These are phyloP conservation scores for Chrysopilus asiliformis DNA, from an alignment of 2,888 invertebrate genomes.

Conservation along the genomic window DNA sequence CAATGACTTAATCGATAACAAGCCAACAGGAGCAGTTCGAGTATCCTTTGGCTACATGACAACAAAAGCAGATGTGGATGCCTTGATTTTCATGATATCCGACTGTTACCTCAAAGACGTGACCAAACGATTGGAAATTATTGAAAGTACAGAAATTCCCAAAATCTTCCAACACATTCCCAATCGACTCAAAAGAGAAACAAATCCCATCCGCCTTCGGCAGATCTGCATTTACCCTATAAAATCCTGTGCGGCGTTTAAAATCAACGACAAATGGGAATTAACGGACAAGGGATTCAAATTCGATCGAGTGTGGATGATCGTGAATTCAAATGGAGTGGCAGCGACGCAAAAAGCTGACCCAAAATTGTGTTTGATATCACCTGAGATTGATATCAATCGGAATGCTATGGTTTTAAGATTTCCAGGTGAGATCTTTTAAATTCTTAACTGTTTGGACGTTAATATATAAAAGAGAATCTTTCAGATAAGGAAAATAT, in stretches of 20 bases:
- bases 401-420: constrained; percentile 41
- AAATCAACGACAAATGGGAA: constrained; percentile 53
- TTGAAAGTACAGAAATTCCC: constrained; percentile 21
- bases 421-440: constrained; percentile 42
- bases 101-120: constrained; percentile 49
- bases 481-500: constrained; percentile 33
- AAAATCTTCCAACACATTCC: constrained; percentile 22
- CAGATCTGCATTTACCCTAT: constrained; percentile 68
- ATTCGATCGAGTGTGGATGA: constrained; percentile 91
- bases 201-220: constrained; percentile 22
- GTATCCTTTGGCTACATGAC: constrained; percentile 91
- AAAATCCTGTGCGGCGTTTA: constrained; percentile 78
- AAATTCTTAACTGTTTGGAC: neutral
- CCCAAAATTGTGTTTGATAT: constrained; percentile 62
- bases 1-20: constrained; percentile 68
- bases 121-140: constrained; percentile 15
- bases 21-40: constrained; percentile 84
- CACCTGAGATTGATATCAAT: constrained; percentile 54
- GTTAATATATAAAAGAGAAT: neutral
- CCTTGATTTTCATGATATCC: constrained; percentile 57
- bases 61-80: constrained; percentile 53
- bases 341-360: constrained; percentile 81
- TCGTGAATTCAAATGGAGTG: constrained; percentile 65
- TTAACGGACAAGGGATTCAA: constrained; percentile 64
- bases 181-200: constrained; percentile 17